These are phyloP conservation scores for Sinella curviseta DNA, from an alignment of 1,140 invertebrate species.

Conservation along the genomic window DNA sequence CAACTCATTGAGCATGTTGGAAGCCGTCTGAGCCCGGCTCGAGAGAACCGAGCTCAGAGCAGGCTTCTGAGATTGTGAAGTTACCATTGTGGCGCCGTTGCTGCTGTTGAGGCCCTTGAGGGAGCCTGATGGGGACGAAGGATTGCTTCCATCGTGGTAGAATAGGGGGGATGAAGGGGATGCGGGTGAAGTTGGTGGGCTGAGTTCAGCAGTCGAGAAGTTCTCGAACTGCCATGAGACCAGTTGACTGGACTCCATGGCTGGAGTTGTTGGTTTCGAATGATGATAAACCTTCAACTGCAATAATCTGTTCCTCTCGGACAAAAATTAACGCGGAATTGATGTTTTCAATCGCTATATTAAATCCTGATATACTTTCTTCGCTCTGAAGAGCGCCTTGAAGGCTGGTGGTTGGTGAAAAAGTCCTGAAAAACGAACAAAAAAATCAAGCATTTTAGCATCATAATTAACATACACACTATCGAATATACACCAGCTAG, in stretches of 20 bases:
- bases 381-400: conserved; percentile 32
- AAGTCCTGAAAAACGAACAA: conserved; percentile 26
- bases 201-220: conserved; percentile 46
- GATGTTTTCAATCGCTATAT: not conserved
- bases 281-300: conserved; percentile 16
- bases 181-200: conserved; percentile 41
- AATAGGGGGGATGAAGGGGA: conserved; percentile 38
- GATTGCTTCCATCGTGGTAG: conserved; percentile 25
- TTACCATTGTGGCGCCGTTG: not conserved
- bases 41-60: not conserved
- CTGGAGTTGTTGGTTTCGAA: conserved; percentile 28
- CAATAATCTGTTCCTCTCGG: not conserved
- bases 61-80: not conserved
- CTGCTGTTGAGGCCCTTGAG: not conserved
- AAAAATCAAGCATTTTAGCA: conserved; percentile 5
- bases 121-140: not conserved
- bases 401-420: conserved; percentile 30
- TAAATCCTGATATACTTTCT: conserved; percentile 25
- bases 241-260: conserved; percentile 44
- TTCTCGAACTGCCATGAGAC: conserved; percentile 45
- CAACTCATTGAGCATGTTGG: conserved; percentile 32
- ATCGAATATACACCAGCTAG: no score
- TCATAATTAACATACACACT: not conserved
- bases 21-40: conserved; percentile 37
- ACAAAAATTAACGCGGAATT: not conserved